Evolutionary conservation across 2,888 invertebrate species (phyloP).

Genomic region (Eristalis pertinax): DNA sequence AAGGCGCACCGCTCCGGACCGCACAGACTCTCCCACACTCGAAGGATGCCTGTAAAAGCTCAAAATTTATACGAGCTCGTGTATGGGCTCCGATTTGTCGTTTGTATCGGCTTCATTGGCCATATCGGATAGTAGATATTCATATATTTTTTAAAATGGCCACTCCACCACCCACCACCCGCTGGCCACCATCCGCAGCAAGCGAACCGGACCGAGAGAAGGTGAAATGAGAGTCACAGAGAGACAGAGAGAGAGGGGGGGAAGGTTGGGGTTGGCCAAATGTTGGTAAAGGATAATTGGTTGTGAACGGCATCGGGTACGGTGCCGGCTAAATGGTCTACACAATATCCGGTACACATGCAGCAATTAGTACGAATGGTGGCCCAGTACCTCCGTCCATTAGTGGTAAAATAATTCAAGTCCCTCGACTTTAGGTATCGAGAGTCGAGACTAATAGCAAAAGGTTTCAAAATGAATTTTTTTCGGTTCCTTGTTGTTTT

Average conservation of each 20-base stretch:
- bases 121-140: not conserved
- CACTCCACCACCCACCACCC: not conserved
- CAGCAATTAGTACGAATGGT: conserved; percentile 34
- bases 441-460: not conserved
- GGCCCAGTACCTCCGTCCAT: conserved; percentile 20
- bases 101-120: conserved; percentile 39
- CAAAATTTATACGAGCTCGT: not conserved
- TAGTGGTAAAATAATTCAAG: conserved; percentile 30
- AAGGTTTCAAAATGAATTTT: conserved; percentile 22
- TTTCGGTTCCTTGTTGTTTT: not conserved
- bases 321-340: conserved; percentile 21
- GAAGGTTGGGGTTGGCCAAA: not conserved
- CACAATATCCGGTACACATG: conserved; percentile 23
- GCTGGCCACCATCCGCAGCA: not conserved
- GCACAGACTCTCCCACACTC: not conserved
- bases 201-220: not conserved
- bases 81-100: not conserved
- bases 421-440: conserved; percentile 3
- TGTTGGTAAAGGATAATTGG: conserved; percentile 24
- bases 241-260: too few relatives aligned
- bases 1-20: not conserved
- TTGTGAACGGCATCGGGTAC: conserved; percentile 5
- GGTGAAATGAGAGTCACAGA: not conserved
- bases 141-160: not conserved
- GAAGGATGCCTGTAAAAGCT: conserved; percentile 26